Percentiles rank a stretch among this genome's conserved stretches.
phyloP scores from a whole-genome alignment of 2,113 vertebrate genomes.

The Engraulis encrasicolus region DNA sequence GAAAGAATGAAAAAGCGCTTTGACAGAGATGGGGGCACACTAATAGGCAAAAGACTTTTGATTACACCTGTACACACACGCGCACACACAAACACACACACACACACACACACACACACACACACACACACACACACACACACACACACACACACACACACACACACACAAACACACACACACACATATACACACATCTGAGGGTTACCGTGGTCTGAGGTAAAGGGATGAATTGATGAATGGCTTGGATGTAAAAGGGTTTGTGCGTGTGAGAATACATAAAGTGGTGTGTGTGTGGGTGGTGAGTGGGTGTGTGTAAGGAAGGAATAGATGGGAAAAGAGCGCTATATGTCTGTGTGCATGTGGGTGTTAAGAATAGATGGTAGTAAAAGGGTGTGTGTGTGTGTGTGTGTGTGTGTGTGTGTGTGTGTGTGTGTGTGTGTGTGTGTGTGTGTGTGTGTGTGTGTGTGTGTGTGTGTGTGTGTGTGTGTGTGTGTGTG shows the following conservation, averaged over 20 bases:
- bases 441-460: neutral
- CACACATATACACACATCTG: too few relatives aligned
- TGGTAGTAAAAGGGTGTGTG: conserved; percentile 12
- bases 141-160: too few relatives aligned
- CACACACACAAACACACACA: too few relatives aligned
- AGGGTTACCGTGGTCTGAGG: too few relatives aligned
- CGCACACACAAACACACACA: neutral
- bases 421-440: neutral
- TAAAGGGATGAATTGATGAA: too few relatives aligned
- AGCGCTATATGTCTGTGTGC: too few relatives aligned
- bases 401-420: neutral
- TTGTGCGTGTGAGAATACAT: too few relatives aligned
- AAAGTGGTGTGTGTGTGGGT: too few relatives aligned
- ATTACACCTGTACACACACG: neutral
- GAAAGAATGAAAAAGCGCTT: neutral
- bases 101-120: neutral
- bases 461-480: neutral
- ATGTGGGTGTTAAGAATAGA: neutral
- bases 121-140: too few relatives aligned
- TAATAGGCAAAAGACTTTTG: conserved; percentile 1
- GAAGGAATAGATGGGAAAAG: too few relatives aligned
- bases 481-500: neutral
- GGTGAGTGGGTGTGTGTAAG: too few relatives aligned
- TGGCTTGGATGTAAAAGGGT: too few relatives aligned
- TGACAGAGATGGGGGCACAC: neutral